phyloP scores from a whole-genome alignment of 2,113 vertebrate genomes.

The Atlantisia rogersi region DNA sequence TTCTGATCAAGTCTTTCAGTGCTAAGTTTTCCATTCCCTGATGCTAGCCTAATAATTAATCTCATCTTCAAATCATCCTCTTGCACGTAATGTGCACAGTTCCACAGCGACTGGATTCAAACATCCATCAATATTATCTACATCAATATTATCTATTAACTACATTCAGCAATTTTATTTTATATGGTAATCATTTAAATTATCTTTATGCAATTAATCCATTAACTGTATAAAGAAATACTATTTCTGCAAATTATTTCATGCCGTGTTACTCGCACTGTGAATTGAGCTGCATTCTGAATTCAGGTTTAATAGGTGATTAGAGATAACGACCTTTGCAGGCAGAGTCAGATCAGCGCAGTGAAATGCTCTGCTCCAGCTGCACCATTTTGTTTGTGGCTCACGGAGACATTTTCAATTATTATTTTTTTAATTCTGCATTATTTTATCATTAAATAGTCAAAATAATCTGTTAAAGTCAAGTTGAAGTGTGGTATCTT shows the following conservation, averaged over 20 bases:
- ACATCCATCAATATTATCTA: background rate
- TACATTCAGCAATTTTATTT: background rate
- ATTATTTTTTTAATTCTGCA: background rate
- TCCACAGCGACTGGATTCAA: constrained; percentile 8
- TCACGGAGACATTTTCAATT: background rate
- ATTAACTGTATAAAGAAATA: constrained; percentile 12
- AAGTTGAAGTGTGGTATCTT: background rate
- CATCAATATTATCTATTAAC: background rate
- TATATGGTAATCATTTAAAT: constrained; percentile 23
- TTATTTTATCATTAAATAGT: background rate
- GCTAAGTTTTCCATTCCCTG: background rate
- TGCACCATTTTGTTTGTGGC: background rate
- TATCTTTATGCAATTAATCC: constrained; percentile 42
- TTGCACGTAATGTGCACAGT: background rate
- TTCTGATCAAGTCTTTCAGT: background rate
- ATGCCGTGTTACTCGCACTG: background rate
- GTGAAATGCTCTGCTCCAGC: background rate
- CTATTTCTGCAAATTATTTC: constrained; percentile 32
- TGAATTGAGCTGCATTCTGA: background rate
- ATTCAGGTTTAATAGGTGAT: background rate
- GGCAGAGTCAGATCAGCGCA: background rate
- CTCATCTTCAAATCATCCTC: background rate
- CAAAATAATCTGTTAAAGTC: background rate
- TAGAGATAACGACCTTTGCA: constrained; percentile 8
- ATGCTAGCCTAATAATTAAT: background rate